Conservation (phyloP, 2,113 vertebrate species). For the Chlorocebus sabaeus region DNA sequence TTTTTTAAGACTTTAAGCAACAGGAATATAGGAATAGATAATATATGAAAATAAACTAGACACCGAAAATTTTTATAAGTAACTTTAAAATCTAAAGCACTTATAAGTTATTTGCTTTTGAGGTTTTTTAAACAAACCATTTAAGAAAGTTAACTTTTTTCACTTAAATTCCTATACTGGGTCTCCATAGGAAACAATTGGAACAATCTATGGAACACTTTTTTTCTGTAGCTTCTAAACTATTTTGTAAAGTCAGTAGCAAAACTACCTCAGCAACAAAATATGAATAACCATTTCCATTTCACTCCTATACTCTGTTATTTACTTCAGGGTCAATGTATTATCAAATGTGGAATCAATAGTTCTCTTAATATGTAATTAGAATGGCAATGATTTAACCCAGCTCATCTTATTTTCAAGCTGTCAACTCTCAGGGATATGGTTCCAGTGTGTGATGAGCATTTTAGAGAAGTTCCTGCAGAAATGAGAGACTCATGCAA, state of each 20-base stretch:
- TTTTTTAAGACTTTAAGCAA: not conserved
- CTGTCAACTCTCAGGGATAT: not conserved
- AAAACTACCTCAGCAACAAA: constrained; percentile 22
- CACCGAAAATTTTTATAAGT: not conserved
- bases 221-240: not conserved
- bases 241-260: not conserved
- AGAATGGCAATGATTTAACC: not conserved
- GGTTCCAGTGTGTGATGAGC: not conserved
- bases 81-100: not conserved
- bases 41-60: not conserved
- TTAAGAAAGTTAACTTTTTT: not conserved
- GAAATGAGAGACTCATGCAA: not conserved
- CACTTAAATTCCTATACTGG: not conserved
- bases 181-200: not conserved
- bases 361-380: not conserved
- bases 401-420: not conserved
- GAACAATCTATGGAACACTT: not conserved
- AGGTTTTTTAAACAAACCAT: not conserved
- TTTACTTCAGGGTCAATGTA: not conserved
- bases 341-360: not conserved
- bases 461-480: not conserved
- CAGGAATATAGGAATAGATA: not conserved
- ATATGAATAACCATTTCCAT: constrained; percentile 10
- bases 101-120: not conserved
- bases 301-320: not conserved